Evolutionary conservation across 2,113 vertebrate genomes (phyloP).

Genomic region (Varanus salvator): DNA sequence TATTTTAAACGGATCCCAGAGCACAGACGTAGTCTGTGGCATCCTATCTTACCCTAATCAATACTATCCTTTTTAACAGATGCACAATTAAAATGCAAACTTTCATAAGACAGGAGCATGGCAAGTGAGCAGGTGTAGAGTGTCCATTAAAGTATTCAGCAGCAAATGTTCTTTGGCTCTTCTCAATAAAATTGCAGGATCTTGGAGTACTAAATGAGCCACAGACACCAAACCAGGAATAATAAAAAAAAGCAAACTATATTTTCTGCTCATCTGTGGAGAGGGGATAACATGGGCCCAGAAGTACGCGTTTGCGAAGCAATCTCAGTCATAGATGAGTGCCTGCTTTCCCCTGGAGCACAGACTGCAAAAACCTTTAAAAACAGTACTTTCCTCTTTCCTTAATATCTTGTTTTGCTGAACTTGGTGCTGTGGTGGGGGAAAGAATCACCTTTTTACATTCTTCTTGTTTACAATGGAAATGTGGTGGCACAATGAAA

Average conservation of each 20-base stretch:
- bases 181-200: constrained; percentile 69
- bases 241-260: constrained; percentile 75
- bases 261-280: constrained; percentile 80
- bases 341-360: constrained; percentile 80
- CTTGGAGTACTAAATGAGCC: constrained; percentile 68
- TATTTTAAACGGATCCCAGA: constrained; percentile 15
- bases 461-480: constrained; percentile 36
- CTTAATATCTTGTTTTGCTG: constrained; percentile 77
- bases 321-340: constrained; percentile 80
- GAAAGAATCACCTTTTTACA: constrained; percentile 45
- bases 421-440: constrained; percentile 62
- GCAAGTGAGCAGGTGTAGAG: not conserved
- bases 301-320: constrained; percentile 73
- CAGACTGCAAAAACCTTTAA: constrained; percentile 75
- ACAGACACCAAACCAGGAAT: constrained; percentile 62
- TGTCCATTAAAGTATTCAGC: constrained; percentile 52
- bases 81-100: not conserved
- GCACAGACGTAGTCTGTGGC: constrained; percentile 56
- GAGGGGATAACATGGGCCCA: constrained; percentile 77
- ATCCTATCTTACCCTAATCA: constrained; percentile 52
- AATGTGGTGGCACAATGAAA: constrained; percentile 31
- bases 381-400: constrained; percentile 70
- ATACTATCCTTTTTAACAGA: constrained; percentile 56
- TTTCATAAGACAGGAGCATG: constrained; percentile 41
- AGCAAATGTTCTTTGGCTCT: constrained; percentile 52